Conservation (phyloP, 2,888 invertebrate species). For the Oeneis ivallda region DNA sequence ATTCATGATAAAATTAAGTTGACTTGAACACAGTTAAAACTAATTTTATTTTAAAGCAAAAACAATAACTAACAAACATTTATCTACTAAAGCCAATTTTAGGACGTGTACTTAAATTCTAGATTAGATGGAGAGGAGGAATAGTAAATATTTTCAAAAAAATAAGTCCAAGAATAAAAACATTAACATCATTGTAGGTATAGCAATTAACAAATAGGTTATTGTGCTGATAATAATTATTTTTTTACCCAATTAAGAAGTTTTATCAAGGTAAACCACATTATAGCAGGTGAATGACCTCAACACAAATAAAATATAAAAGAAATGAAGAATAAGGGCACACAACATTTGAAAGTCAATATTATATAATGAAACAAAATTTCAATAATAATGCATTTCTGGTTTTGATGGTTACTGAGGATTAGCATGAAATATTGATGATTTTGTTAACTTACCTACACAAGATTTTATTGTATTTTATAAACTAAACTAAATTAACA, state of each 20-base stretch:
- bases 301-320: background rate
- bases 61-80: too few relatives aligned
- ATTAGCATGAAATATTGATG: background rate
- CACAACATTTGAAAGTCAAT: background rate
- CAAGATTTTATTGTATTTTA: too few relatives aligned
- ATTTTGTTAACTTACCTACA: background rate
- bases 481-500: too few relatives aligned
- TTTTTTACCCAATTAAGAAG: constrained; percentile 8
- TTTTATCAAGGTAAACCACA: constrained; percentile 17
- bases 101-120: too few relatives aligned
- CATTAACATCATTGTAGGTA: background rate
- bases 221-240: constrained; percentile 6
- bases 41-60: too few relatives aligned
- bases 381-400: background rate
- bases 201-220: background rate
- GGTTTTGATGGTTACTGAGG: background rate
- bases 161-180: background rate
- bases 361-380: background rate
- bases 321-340: background rate
- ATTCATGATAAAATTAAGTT: too few relatives aligned
- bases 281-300: constrained; percentile 16
- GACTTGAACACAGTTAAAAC: too few relatives aligned
- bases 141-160: too few relatives aligned
- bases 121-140: too few relatives aligned
- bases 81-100: too few relatives aligned